Evolutionary conservation across 1,140 invertebrate genomes (phyloP).

Genomic region (Drosophila lacteicornis): DNA sequence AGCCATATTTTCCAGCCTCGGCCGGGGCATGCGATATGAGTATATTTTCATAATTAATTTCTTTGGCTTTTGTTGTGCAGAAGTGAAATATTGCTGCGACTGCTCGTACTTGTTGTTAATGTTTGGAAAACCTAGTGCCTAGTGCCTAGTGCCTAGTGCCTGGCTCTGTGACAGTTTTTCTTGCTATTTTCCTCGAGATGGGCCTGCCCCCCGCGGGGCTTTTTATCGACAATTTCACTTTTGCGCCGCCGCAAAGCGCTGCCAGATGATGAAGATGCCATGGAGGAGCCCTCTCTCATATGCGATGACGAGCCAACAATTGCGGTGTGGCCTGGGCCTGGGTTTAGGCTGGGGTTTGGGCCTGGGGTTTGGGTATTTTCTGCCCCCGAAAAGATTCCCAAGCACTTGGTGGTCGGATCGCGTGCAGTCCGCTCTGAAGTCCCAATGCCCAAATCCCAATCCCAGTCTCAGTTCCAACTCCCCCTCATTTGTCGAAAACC

Average conservation of each 20-base stretch:
- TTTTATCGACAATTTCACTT: slow-evolving; percentile 83
- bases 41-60: slow-evolving; percentile 66
- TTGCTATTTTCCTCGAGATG: slow-evolving; percentile 5
- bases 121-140: slow-evolving; percentile 59
- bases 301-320: slow-evolving; percentile 24
- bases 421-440: slow-evolving; percentile 40
- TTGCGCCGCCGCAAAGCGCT: slow-evolving; percentile 51
- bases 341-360: slow-evolving; percentile 53
- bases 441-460: neutral
- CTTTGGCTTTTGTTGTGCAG: slow-evolving; percentile 52
- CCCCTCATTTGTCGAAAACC: slow-evolving; percentile 62
- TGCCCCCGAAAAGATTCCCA: slow-evolving; percentile 71
- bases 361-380: slow-evolving; percentile 57
- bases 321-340: slow-evolving; percentile 18
- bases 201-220: neutral
- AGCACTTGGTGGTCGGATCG: slow-evolving; percentile 69
- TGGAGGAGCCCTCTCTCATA: slow-evolving; percentile 31
- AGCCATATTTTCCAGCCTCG: slow-evolving; percentile 19
- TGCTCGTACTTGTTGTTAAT: slow-evolving; percentile 2
- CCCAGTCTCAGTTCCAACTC: neutral
- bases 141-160: slow-evolving; percentile 45
- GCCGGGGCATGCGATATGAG: slow-evolving; percentile 46
- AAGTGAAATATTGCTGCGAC: slow-evolving; percentile 51
- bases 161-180: slow-evolving; percentile 55
- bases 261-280: slow-evolving; percentile 32